Base-by-base conservation (phyloP, 2,113 vertebrate genomes). In the Girardinichthys multiradiatus region DNA sequence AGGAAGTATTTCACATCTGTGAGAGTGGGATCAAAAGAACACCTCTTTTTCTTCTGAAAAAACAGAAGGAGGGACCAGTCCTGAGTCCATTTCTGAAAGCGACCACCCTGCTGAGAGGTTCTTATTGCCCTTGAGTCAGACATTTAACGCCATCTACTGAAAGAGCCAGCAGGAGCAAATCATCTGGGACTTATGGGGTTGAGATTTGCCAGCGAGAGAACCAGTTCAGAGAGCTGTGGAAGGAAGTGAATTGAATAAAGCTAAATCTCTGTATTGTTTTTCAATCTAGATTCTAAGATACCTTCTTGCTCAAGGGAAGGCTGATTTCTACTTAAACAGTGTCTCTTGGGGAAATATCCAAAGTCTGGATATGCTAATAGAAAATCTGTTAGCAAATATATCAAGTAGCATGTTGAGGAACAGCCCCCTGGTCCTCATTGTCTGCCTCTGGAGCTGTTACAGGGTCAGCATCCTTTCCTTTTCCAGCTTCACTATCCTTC, bases 121-220 rank as follows among this genome's bases (percentile, higher is more conserved):
- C 84, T 86, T 82, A 83, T 87, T 74, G 4, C 24, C 27, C 1
- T 65, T 82, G 85, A 72, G 65, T 86, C 87, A 85, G 79, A 86
- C 35, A 31, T 62, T 82, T 87, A 79, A 79, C 76, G 74, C 90
- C 90, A 86, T 84, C 87, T 86, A 85, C 88, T 80, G 90, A 39
- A 54, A 77, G 84, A 42, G 78, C 61, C 29, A 26, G 62, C 81
- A 75, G 84, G 35, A 73, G 62, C 42, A n/a, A 63, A 45, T 69
- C 80, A 65, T 82, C 58, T 77, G 85, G 77, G 70, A 57, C 28
- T n/a, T 0, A 4, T 27, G 6, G 57, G 67, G 30, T 24, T 51
- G 48, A 51, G 21, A 21, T 24, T 51, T 51, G 48, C 21, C 21
- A 8, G 21, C 21, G 48, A 24, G 15, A 21, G 45, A 9, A 48